phyloP scores from a whole-genome alignment of 2,113 vertebrate genomes.

The Rhea pennata region DNA sequence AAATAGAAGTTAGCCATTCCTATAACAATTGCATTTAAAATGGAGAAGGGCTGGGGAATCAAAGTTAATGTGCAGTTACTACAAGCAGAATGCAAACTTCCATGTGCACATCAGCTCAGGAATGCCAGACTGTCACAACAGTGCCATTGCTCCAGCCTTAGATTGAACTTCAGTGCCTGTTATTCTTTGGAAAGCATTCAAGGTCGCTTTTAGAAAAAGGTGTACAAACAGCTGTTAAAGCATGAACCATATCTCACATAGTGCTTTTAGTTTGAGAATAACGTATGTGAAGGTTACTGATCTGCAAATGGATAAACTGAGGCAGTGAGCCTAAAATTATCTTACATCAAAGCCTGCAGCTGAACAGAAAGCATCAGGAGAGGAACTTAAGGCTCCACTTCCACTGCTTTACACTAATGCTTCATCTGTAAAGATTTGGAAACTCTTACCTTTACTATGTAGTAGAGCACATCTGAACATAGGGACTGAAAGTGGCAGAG shows the following conservation, averaged over 20 bases:
- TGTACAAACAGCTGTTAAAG: neutral
- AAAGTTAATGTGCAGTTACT: too few relatives aligned
- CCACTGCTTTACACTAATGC: neutral
- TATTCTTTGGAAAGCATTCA: neutral
- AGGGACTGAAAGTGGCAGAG: neutral
- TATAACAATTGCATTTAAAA: neutral
- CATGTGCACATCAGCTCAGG: neutral
- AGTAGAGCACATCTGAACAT: neutral
- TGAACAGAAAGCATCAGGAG: neutral
- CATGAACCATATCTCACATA: neutral
- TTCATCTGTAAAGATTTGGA: neutral
- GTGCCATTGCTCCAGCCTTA: neutral
- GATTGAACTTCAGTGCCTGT: neutral
- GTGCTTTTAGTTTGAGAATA: neutral
- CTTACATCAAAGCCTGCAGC: neutral
- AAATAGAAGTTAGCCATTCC: neutral
- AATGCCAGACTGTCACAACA: fast-evolving
- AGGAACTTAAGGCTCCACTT: neutral
- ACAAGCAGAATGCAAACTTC: neutral
- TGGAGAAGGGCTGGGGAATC: neutral
- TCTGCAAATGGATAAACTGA: neutral
- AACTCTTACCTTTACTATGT: neutral
- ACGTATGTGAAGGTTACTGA: neutral
- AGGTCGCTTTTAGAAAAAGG: neutral
- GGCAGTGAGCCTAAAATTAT: neutral